phyloP scores from a whole-genome alignment of 2,888 invertebrate species.

The Rhyacophila evoluta region DNA sequence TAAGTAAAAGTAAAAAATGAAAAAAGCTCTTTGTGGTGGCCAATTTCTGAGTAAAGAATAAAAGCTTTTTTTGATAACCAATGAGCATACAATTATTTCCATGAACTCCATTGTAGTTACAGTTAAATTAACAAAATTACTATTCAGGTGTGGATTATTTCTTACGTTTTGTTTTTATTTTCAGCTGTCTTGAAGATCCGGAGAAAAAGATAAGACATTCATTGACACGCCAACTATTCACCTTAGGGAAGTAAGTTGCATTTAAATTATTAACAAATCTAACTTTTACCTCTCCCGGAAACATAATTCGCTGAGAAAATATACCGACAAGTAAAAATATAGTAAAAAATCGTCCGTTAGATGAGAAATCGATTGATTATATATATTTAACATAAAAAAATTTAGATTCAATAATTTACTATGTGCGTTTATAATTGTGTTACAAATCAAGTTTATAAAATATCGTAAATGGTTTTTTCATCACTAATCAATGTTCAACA shows the following conservation, averaged over 20 bases:
- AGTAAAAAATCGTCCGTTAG: too few species aligned
- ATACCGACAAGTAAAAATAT: not conserved
- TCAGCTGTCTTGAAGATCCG: not conserved
- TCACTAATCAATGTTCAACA: too few species aligned
- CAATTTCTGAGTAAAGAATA: too few species aligned
- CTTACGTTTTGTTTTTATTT: not conserved
- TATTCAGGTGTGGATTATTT: not conserved
- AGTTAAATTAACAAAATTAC: conserved; percentile 22
- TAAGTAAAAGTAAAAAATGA: too few species aligned
- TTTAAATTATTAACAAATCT: not conserved
- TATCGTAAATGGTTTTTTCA: too few species aligned
- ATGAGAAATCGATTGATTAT: too few species aligned
- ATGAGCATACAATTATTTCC: conserved; percentile 7
- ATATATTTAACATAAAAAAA: too few species aligned
- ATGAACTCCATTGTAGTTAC: not conserved
- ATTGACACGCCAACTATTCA: conserved; percentile 13
- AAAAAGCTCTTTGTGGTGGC: too few species aligned
- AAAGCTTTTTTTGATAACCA: not conserved
- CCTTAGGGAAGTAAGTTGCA: conserved; percentile 5
- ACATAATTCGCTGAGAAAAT: not conserved
- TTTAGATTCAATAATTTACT: too few species aligned
- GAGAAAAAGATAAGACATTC: not conserved
- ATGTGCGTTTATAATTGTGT: too few species aligned
- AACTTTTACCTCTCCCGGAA: conserved; percentile 3
- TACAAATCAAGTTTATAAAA: too few species aligned